Percentiles rank a stretch among this genome's conserved stretches.
These are phyloP conservation scores for Amblyjoppa proteus DNA, from an alignment of 2,888 invertebrate genomes.

Conservation along the genomic window DNA sequence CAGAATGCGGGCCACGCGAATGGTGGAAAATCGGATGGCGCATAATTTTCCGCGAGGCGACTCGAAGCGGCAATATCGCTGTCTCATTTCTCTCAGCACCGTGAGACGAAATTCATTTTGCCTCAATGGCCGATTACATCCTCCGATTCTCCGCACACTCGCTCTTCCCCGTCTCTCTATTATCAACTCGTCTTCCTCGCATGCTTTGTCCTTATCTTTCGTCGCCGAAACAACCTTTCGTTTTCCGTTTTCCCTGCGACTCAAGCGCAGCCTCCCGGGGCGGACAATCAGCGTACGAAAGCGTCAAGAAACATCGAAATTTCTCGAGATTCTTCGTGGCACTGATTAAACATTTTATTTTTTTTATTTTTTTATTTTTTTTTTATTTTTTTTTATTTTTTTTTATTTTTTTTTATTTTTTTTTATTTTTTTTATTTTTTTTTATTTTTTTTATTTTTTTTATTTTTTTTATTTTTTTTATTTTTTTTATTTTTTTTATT, in stretches of 20 bases:
- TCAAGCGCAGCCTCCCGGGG: not conserved
- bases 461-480: constrained; percentile 28
- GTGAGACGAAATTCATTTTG: constrained; percentile 59
- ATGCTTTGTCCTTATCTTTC: constrained; percentile 5
- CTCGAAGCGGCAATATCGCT: not conserved
- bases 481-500: constrained; percentile 26
- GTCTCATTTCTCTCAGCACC: constrained; percentile 15
- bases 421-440: constrained; percentile 30
- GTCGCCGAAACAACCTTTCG: not conserved
- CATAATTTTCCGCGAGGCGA: constrained; percentile 8
- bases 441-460: constrained; percentile 29
- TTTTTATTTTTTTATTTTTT: constrained; percentile 35
- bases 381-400: constrained; percentile 28
- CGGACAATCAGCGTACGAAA: not conserved
- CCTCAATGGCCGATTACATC: constrained; percentile 58
- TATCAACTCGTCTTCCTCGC: constrained; percentile 12
- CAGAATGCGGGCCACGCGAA: not conserved
- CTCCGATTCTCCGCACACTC: constrained; percentile 39
- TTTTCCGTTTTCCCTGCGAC: not conserved
- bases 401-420: constrained; percentile 37
- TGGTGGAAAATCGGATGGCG: not conserved
- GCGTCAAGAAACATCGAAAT: not conserved
- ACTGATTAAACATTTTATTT: not conserved
- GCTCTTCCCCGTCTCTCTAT: constrained; percentile 18
- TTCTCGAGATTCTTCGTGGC: not conserved